Base-by-base conservation (phyloP, 23 tunicate genomes). In the Styela clava region DNA sequence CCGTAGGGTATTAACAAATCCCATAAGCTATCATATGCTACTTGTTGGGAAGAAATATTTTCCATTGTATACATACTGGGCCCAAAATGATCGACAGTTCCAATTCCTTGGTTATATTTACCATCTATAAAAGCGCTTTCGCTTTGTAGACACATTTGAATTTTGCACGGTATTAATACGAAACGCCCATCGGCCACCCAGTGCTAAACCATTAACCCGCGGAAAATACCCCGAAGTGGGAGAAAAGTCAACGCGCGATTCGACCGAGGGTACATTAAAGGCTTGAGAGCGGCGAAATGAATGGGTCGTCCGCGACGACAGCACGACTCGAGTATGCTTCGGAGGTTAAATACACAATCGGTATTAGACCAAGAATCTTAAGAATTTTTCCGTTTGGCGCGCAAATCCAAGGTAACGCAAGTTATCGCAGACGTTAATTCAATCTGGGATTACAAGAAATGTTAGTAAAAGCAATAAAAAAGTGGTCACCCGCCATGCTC, bases 371-470 rank as follows among this genome's bases (percentile, higher is more conserved):
- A 1, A 24, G 71, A 67, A 67, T 67, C 32, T 67, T 16, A 67
- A 67, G 31, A 25, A 67, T 67, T 27, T 67, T 22, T 16, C 23
- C 71, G 71, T 67, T 67, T 67, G 71, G 71, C 71, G 71, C 71
- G 30, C 71, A 67, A 67, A 67, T 61, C n/a, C n/a, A n/a, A n/a
- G n/a, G n/a, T n/a, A n/a, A n/a, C n/a, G n/a, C n/a, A n/a, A n/a
- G n/a, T n/a, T n/a, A n/a, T n/a, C n/a, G n/a, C n/a, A n/a, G n/a
- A n/a, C n/a, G n/a, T n/a, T n/a, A n/a, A n/a, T n/a, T n/a, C n/a
- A n/a, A n/a, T n/a, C n/a, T n/a, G n/a, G n/a, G n/a, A n/a, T n/a
- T n/a, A n/a, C n/a, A n/a, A n/a, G n/a, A n/a, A n/a, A n/a, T n/a
- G n/a, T n/a, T n/a, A n/a, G n/a, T n/a, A n/a, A n/a, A n/a, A n/a